Evolutionary conservation across 2,888 invertebrate species (phyloP).

Genomic region (Chydorus sphaericus): DNA sequence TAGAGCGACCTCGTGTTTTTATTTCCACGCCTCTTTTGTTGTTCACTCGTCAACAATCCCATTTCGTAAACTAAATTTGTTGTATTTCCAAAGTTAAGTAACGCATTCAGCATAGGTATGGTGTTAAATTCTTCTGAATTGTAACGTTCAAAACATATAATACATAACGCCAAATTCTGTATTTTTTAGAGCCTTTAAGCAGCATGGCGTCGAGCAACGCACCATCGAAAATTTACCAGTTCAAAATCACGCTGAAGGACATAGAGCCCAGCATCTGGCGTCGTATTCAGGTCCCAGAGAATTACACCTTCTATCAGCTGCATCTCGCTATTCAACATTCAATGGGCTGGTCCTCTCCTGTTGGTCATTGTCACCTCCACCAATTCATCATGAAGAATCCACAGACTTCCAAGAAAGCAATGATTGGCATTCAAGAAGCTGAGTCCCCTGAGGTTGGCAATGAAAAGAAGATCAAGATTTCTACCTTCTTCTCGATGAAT

Average conservation of each 20-base stretch:
- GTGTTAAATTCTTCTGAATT: too few relatives aligned
- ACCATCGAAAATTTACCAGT: neutral
- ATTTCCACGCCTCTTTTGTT: too few relatives aligned
- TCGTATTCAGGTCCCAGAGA: neutral
- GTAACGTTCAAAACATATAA: too few relatives aligned
- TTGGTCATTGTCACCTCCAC: neutral
- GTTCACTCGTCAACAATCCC: too few relatives aligned
- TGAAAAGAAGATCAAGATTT: neutral
- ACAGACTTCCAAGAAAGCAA: neutral
- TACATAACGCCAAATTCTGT: too few relatives aligned
- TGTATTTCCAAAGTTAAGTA: too few relatives aligned
- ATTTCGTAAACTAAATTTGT: too few relatives aligned
- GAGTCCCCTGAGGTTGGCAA: neutral
- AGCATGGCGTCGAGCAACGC: too few relatives aligned
- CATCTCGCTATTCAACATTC: neutral
- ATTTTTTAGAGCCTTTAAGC: too few relatives aligned
- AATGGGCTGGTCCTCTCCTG: neutral
- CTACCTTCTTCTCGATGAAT: neutral
- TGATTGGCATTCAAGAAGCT: neutral
- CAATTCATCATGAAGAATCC: neutral
- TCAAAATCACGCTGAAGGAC: neutral
- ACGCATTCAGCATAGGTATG: too few relatives aligned
- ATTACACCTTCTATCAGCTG: neutral
- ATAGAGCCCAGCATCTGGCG: neutral
- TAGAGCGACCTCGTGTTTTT: too few relatives aligned